Evolutionary conservation across 2,888 invertebrate species (phyloP).

Genomic region (Alloplasta piceator): DNA sequence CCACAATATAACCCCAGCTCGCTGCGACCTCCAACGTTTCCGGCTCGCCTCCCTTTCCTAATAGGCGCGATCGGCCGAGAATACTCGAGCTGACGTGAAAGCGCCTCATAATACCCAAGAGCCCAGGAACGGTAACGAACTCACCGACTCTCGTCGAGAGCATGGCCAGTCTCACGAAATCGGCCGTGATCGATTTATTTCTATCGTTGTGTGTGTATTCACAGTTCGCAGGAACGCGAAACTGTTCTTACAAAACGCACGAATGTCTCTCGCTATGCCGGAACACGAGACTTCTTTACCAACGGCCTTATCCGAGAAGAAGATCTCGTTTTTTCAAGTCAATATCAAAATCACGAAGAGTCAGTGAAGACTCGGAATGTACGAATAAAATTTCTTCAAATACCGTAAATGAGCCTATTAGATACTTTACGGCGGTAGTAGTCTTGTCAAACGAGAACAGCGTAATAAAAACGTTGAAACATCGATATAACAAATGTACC

Average conservation of each 20-base stretch:
- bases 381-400: no score
- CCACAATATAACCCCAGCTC: conserved; percentile 72
- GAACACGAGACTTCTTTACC: background rate
- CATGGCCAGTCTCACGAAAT: conserved; percentile 13
- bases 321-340: no score
- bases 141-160: conserved; percentile 1
- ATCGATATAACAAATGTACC: no score
- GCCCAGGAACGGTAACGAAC: background rate
- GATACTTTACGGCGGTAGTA: no score
- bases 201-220: background rate
- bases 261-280: conserved; percentile 6
- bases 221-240: background rate
- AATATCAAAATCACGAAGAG: no score
- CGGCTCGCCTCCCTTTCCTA: conserved; percentile 69
- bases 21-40: conserved; percentile 76
- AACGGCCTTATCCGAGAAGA: no score
- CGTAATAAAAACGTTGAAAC: no score
- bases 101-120: background rate
- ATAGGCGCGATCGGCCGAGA: conserved; percentile 49
- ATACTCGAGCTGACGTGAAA: conserved; percentile 37
- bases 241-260: background rate
- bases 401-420: no score
- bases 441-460: no score
- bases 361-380: no score
- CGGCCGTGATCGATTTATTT: conserved; percentile 41